Conservation (phyloP, 2,888 invertebrate species). For the Erpobdella octoculata region DNA sequence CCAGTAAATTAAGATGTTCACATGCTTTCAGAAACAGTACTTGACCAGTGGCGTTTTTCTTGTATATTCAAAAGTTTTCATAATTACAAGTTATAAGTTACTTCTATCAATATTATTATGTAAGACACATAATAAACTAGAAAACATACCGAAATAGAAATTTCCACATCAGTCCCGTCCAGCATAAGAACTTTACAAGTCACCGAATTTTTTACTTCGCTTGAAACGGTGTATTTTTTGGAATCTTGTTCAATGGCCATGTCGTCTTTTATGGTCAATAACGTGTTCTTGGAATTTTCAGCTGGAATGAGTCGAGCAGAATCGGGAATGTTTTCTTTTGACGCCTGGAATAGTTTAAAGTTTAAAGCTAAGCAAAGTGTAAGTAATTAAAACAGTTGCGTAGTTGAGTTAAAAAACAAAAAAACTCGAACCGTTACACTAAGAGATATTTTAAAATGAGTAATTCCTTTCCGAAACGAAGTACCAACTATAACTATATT, state of each 20-base stretch:
- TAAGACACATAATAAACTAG: background rate
- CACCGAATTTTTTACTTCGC: conserved; percentile 15
- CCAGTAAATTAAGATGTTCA: conserved; percentile 24
- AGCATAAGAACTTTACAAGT: conserved; percentile 24
- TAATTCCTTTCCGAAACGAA: too few species aligned
- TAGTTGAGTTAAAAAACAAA: too few species aligned
- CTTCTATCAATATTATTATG: background rate
- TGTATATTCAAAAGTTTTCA: background rate
- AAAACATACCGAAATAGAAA: conserved; percentile 17
- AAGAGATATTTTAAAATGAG: too few species aligned
- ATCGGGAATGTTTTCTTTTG: conserved; percentile 7
- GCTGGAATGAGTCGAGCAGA: conserved; percentile 1
- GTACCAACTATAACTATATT: too few species aligned
- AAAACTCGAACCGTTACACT: too few species aligned
- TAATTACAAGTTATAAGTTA: background rate
- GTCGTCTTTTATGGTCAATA: conserved; percentile 8
- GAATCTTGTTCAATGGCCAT: conserved; percentile 1
- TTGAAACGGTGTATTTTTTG: background rate
- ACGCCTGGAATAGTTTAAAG: too few species aligned
- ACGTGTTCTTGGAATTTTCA: background rate
- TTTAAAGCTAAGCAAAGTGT: too few species aligned
- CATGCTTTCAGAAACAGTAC: conserved; percentile 21
- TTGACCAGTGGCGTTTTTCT: conserved; percentile 22
- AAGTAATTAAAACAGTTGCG: too few species aligned
- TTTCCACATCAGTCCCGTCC: conserved; percentile 24